Percentiles rank a stretch among this genome's conserved stretches.
Conservation (phyloP, 2,888 invertebrate genomes). For the Agrilus cyanescens region DNA sequence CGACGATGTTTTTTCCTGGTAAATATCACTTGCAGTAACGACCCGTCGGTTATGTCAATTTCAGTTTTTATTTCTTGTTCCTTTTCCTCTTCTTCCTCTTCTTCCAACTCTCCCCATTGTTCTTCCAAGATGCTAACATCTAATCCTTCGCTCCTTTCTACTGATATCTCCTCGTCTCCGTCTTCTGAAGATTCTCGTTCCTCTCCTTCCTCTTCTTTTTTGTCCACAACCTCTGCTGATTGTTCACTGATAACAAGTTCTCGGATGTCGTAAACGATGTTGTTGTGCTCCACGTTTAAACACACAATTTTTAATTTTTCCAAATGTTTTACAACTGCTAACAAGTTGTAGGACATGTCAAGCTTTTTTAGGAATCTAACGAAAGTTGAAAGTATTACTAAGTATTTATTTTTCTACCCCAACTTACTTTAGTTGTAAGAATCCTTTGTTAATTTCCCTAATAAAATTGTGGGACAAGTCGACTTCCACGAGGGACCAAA, state of each 20-base stretch:
- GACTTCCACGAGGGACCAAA: slow-evolving; percentile 50
- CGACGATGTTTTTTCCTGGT: no score
- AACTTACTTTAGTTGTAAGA: not conserved
- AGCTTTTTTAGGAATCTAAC: slow-evolving; percentile 44
- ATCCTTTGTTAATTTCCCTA: slow-evolving; percentile 31
- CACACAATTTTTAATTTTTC: slow-evolving; percentile 38
- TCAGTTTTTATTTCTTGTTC: not conserved
- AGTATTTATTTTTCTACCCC: not conserved
- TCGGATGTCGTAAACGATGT: slow-evolving; percentile 11
- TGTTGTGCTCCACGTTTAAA: slow-evolving; percentile 22
- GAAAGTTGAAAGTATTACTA: slow-evolving; percentile 8
- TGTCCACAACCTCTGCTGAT: no score
- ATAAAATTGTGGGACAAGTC: slow-evolving; percentile 51
- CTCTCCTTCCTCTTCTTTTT: no score
- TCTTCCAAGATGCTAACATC: no score
- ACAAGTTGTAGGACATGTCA: slow-evolving; percentile 48
- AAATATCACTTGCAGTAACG: no score
- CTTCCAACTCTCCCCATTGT: no score
- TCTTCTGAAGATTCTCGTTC: no score
- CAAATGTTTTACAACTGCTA: slow-evolving; percentile 44
- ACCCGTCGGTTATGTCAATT: not conserved
- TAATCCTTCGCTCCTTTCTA: no score
- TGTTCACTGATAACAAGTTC: not conserved
- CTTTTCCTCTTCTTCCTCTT: no score
- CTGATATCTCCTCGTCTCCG: no score